Evolutionary conservation across 1,140 invertebrate species (phyloP).

Genomic region (Aradophagus sp.): DNA sequence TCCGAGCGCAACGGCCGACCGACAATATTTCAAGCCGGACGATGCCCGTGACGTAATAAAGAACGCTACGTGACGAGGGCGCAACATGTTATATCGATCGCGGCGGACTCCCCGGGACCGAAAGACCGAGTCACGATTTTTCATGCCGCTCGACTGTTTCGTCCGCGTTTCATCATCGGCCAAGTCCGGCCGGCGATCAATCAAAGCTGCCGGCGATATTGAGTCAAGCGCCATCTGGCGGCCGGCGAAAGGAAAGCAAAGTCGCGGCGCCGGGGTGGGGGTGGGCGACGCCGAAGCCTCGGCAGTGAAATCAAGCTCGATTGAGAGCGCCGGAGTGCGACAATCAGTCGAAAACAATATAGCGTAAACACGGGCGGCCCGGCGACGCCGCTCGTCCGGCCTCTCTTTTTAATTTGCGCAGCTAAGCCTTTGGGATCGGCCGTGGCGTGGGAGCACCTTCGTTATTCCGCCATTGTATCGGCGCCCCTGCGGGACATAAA

Average conservation of each 20-base stretch:
- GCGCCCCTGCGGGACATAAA: conserved; percentile 48
- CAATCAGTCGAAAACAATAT: conserved; percentile 43
- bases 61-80: too few species aligned
- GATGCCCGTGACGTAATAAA: too few species aligned
- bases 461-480: conserved; percentile 55
- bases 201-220: conserved; percentile 27
- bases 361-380: conserved; percentile 26
- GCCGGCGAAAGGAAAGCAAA: not conserved
- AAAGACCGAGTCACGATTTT: too few species aligned
- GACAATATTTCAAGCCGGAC: too few species aligned
- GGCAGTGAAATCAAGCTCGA: conserved; percentile 1
- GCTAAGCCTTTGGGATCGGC: conserved; percentile 44
- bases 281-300: not conserved
- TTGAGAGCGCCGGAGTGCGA: not conserved
- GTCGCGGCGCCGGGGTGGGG: not conserved
- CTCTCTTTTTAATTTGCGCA: conserved; percentile 54
- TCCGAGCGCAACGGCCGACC: too few species aligned
- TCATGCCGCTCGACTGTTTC: too few species aligned
- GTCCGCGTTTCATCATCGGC: too few species aligned
- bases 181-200: conserved; percentile 29
- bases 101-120: too few species aligned
- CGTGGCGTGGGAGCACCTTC: conserved; percentile 40
- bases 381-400: conserved; percentile 31
- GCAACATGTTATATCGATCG: too few species aligned
- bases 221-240: conserved; percentile 31